Base-by-base conservation (phyloP, 2,113 vertebrate species). In the Anas platyrhynchos region DNA sequence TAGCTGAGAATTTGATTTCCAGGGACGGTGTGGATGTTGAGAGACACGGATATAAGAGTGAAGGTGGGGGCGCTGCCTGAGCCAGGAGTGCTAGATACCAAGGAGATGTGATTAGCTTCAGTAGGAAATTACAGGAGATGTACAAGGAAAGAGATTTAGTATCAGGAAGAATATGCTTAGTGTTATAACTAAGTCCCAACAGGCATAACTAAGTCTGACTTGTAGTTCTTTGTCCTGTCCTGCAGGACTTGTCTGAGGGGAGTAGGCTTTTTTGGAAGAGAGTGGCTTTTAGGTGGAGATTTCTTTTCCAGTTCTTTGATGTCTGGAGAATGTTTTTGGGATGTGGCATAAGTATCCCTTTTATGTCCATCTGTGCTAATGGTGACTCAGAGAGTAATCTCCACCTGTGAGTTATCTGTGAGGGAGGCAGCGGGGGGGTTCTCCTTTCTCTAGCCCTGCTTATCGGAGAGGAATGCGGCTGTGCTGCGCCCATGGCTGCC, bases 381-480 rank as follows among this genome's bases (percentile, higher is more conserved):
- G 74, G 78, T 92, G 88, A 50, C 44, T 93, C 43, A 22, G n/a
- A 62, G 69, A 81, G 78, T 89, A 76, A 94, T 86, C 76, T 81
- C 17, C 94, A 88, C 82, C 91, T 94, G 91, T 23, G 78, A 89
- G 74, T 83, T 91, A 65, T 92, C 75, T 86, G 75, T 81, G 80
- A 79, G 71, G 93, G 83, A 95, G 66, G 89, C 65, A 32, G 32
- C 5, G 38, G 58, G 85, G n/a, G 56, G 87, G 14, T 48, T 92
- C 38, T 90, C 11, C 52, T 52, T 66, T 36, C 67, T 56, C 61
- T 91, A 81, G 80, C 61, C 27, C 56, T 69, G 68, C 77, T 91
- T 90, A 90, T 96, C 71, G 0, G 94, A 55, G 21, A 83, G 97
- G 86, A 98, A 94, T 97, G 97, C 56, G 65, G 72, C 54, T 34